Percentiles rank a stretch among this genome's conserved stretches.
Evolutionary conservation across 2,888 invertebrate species (phyloP).

Genomic region (Strigamia transsilvanica): DNA sequence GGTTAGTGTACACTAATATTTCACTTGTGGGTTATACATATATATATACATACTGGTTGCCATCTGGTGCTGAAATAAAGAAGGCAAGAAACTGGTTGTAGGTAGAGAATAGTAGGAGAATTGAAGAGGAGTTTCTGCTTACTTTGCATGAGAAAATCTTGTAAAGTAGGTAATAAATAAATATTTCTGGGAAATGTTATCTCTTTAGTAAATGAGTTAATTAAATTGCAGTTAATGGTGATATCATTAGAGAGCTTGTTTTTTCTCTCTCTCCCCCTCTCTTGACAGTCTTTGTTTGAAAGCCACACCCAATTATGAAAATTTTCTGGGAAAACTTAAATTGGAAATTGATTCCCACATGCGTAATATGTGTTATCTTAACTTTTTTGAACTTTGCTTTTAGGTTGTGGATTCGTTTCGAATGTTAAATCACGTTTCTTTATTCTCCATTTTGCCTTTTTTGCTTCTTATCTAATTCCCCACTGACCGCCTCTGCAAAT

Average conservation of each 20-base stretch:
- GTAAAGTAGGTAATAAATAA: not conserved
- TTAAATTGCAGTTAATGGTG: not conserved
- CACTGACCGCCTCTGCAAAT: not conserved
- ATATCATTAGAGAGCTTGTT: not conserved
- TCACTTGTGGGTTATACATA: not conserved
- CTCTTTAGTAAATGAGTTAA: not conserved
- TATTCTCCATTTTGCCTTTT: not conserved
- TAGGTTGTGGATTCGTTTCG: not conserved
- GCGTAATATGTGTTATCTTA: not conserved
- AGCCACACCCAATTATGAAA: conserved; percentile 3
- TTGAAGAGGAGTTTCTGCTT: not conserved
- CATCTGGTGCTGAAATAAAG: not conserved
- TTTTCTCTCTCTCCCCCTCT: not conserved
- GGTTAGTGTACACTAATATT: not conserved
- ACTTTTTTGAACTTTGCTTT: conserved; percentile 3
- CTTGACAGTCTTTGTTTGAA: not conserved
- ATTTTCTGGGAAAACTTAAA: not conserved
- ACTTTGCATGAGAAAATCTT: not conserved
- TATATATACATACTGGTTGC: not conserved
- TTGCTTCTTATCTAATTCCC: not conserved
- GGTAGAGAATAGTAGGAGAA: not conserved
- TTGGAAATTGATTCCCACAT: not conserved
- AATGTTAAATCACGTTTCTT: not conserved
- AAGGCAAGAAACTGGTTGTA: not conserved
- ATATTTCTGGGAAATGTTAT: not conserved